Base-by-base conservation (phyloP, 2,888 invertebrate species). In the Heliconius sara region DNA sequence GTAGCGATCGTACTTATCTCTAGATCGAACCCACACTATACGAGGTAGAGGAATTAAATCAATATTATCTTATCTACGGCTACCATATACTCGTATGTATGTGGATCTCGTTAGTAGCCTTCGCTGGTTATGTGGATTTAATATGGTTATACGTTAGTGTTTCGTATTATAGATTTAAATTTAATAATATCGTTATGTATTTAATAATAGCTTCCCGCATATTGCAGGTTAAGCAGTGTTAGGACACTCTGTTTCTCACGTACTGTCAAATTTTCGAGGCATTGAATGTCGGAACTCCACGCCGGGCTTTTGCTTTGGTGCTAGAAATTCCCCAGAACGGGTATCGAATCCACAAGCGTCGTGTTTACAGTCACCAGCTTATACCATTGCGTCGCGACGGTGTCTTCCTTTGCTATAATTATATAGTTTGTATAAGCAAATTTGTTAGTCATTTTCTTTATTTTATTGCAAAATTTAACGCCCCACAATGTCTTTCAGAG, bases 41-140 rank as follows among this genome's bases (percentile, higher is more conserved):
- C 84, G 79, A 79, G 84, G 83, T 83, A 82, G 79, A 79, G 77
- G 84, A 82, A 84, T 85, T 82, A 80, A 80, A 81, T 87, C 84
- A 85, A 57, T 86, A 77, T 77, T 63, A 82, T 81, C 79, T 82
- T 79, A 82, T 81, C 82, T 79, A 72, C 67, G n/a, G 82, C 82
- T 81, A 81, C 82, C 79, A 78, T 81, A 81, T 82, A 39, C 39
- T 10, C 39, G 39, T 39, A 52, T 52, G 52, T 52, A 82, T 81
- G 81, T 79, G 75, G 82, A 70, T 76, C 81, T 81, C 76, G 78
- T 79, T 82, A 82, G 79, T 57, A 12, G 72, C 34, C 7, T 78
- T 74, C 27, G 78, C 74, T 43, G 78, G 68, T 78, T 60, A 39
- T 43, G 39, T 68, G 60, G 67, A 78, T 60, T 34, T 39, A 68